Base-by-base conservation (phyloP, 2,797 vertebrate genomes). In the Halcyon smyrnensis region DNA sequence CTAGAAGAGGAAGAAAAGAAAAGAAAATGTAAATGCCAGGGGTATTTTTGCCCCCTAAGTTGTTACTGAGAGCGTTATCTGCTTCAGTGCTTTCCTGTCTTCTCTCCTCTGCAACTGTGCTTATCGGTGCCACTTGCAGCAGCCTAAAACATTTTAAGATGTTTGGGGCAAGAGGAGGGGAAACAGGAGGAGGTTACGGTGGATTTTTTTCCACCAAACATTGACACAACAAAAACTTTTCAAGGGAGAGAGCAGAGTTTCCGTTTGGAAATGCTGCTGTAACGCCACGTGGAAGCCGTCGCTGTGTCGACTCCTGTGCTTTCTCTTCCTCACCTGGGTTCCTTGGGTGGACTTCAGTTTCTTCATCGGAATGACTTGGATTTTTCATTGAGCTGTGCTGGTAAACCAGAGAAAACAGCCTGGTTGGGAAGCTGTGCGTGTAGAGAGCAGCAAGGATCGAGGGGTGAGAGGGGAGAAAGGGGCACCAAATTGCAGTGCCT, bases 241-340 rank as follows among this genome's bases (percentile, higher is more conserved):
- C 28, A 25, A 10, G 17, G 6, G 28, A 70, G 71, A 91, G 82
- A 48, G 5, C n/a, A 11, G n/a, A 34, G 27, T 51, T 93, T 83
- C 12, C 19, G 5, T 89, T 74, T 89, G 78, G 64, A 79, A 74
- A 63, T 54, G 37, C 65, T 74, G 43, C 77, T 82, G n/a, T 64
- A 57, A 12, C 4, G 1, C 36, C 15, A 34, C 27, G 2, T 32
- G 62, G 57, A 63, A 43, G 48, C 25, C 1, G 2, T 32, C 2
- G 0, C 37, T 73, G 64, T 19, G 41, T 54, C 0, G 0, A 12
- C 5, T n/a, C 2, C 2, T 15, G 46, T 70, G 39, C 24, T 12
- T 75, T 36, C 45, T 59, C 37, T 46, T 83, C 30, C 37, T 24
- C 27, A 6, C 19, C 11, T 4, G 5, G 25, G 7, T 45, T 93